Percentiles rank a stretch among this genome's conserved stretches.
These are phyloP conservation scores for Abramis brama DNA, from an alignment of 2,113 vertebrate genomes.

Conservation along the genomic window DNA sequence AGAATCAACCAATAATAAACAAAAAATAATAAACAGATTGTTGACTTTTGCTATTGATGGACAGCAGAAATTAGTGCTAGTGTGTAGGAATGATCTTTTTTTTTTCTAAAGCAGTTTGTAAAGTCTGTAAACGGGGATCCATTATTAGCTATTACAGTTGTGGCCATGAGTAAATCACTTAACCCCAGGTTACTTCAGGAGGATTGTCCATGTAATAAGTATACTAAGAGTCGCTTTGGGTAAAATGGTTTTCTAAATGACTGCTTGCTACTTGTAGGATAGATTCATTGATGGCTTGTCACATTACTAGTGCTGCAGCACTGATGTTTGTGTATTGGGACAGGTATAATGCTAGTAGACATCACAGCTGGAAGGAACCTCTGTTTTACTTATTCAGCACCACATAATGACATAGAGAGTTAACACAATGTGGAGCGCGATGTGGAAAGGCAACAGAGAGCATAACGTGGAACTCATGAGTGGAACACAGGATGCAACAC, in stretches of 20 bases:
- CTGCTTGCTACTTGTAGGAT: constrained; percentile 9
- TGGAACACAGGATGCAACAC: constrained; percentile 19
- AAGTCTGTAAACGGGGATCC: background rate
- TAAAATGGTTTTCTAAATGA: constrained; percentile 5
- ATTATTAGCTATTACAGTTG: constrained; percentile 16
- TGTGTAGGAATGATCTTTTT: background rate
- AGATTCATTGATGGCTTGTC: constrained; percentile 35
- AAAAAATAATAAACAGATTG: background rate
- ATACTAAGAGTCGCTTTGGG: background rate
- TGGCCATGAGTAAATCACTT: constrained; percentile 19
- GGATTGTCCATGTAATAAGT: background rate
- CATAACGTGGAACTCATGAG: background rate
- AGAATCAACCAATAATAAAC: background rate
- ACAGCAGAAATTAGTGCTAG: background rate
- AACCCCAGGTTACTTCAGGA: constrained; percentile 14
- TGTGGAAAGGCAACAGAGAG: constrained; percentile 24
- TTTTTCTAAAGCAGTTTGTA: background rate
- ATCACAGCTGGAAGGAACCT: constrained; percentile 40
- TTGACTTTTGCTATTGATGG: background rate
- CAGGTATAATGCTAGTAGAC: background rate
- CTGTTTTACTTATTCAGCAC: constrained; percentile 22
- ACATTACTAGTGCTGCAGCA: constrained; percentile 11
- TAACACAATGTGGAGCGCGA: constrained; percentile 31
- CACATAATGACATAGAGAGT: constrained; percentile 36
- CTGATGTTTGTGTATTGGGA: constrained; percentile 37